These are phyloP conservation scores for Standfussiana lucernea DNA, from an alignment of 2,888 invertebrate genomes.

Conservation along the genomic window DNA sequence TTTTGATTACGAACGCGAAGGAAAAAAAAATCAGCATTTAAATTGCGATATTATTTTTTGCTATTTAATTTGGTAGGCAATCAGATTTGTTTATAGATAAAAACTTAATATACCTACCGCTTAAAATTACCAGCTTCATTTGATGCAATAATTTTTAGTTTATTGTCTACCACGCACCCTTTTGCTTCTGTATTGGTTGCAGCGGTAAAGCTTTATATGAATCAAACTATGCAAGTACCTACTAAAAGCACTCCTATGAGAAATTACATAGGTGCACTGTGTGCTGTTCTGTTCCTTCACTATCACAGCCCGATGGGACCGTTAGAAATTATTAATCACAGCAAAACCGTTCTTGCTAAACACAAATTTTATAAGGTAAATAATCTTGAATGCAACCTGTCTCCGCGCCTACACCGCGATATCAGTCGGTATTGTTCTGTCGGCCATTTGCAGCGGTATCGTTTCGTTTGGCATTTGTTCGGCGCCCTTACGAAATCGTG, in stretches of 20 bases:
- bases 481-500: slow-evolving; percentile 76
- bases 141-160: slow-evolving; percentile 19
- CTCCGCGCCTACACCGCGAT: slow-evolving; percentile 55
- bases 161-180: not conserved
- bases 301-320: not conserved
- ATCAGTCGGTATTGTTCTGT: slow-evolving; percentile 69
- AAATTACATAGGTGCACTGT: not conserved
- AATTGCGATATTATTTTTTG: not conserved
- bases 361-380: not conserved
- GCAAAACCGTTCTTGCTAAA: not conserved
- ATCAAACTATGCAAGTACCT: not conserved
- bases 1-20: slow-evolving; percentile 10
- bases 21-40: slow-evolving; percentile 14
- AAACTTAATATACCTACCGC: not conserved
- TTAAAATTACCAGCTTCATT: not conserved
- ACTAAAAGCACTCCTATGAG: not conserved
- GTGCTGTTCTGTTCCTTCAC: not conserved
- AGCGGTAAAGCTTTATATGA: not conserved
- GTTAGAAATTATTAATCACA: not conserved
- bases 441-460: slow-evolving; percentile 69
- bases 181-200: not conserved
- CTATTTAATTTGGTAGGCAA: slow-evolving; percentile 14
- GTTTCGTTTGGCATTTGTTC: slow-evolving; percentile 80
- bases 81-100: slow-evolving; percentile 18
- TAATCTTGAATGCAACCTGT: slow-evolving; percentile 14